Conservation (phyloP, 1,140 invertebrate genomes). For the Drosophila ironensis region DNA sequence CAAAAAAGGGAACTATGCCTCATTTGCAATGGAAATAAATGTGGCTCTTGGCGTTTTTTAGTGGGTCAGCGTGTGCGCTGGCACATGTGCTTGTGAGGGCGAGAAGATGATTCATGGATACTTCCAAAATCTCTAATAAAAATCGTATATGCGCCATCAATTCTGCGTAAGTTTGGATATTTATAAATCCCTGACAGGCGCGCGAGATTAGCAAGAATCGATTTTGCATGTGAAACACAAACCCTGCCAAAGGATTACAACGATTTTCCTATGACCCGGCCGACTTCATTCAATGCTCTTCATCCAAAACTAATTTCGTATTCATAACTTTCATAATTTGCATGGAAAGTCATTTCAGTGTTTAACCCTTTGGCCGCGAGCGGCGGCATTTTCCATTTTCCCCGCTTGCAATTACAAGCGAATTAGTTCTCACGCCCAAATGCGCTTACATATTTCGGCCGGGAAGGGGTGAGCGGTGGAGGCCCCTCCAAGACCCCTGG, state of each 20-base stretch:
- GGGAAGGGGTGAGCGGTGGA: conserved; percentile 6
- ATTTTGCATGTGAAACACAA: too few relatives aligned
- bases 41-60: conserved; percentile 18
- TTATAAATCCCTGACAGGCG: too few relatives aligned
- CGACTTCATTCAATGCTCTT: conserved; percentile 32
- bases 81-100: conserved; percentile 15
- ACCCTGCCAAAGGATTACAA: not conserved
- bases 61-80: conserved; percentile 27
- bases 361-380: conserved; percentile 13
- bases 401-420: conserved; percentile 54
- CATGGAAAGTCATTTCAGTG: conserved; percentile 44
- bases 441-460: conserved; percentile 37
- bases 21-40: conserved; percentile 45
- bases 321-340: conserved; percentile 67
- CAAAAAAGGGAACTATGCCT: conserved; percentile 15
- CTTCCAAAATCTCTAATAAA: conserved; percentile 39
- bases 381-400: conserved; percentile 25
- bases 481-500: conserved; percentile 25
- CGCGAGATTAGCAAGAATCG: too few relatives aligned
- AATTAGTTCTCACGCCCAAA: conserved; percentile 72
- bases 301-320: conserved; percentile 52
- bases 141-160: not conserved
- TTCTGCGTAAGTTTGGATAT: conserved; percentile 12
- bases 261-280: not conserved
- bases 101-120: conserved; percentile 49